phyloP scores from a whole-genome alignment of 1,140 invertebrate species.

The Copidosoma floridanum region DNA sequence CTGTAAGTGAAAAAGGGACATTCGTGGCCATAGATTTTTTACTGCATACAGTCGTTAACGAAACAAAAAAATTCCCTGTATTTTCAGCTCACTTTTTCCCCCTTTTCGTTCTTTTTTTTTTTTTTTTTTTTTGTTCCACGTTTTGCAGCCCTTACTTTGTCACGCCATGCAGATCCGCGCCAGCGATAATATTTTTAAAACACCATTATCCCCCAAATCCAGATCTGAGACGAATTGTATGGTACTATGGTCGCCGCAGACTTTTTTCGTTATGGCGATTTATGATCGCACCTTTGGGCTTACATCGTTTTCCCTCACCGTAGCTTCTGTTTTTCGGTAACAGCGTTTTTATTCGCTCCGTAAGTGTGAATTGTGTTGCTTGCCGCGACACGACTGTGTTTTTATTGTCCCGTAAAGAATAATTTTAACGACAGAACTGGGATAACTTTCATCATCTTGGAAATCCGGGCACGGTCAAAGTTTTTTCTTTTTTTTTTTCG shows the following conservation, averaged over 20 bases:
- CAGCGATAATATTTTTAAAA: constrained; percentile 14
- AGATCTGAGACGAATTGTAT: no score
- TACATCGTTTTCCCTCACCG: not conserved
- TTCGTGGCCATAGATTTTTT: not conserved
- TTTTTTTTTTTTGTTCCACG: no score
- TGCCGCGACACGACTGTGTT: no score
- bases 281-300: not conserved
- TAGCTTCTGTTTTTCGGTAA: not conserved
- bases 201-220: constrained; percentile 10
- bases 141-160: no score
- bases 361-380: no score
- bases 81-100: not conserved
- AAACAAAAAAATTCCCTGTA: not conserved
- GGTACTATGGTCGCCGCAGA: constrained; percentile 1
- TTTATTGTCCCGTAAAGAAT: no score
- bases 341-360: no score
- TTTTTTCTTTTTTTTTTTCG: no score
- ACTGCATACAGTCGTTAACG: not conserved
- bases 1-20: not conserved
- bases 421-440: no score
- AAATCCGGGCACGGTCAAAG: no score
- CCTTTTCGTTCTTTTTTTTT: not conserved
- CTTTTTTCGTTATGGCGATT: not conserved
- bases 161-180: not conserved
- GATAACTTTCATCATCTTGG: no score